Evolutionary conservation across 2,797 vertebrate species (phyloP), one percentile per base, ranked within the genome.

Genomic region (Sandelia bainsii): DNA sequence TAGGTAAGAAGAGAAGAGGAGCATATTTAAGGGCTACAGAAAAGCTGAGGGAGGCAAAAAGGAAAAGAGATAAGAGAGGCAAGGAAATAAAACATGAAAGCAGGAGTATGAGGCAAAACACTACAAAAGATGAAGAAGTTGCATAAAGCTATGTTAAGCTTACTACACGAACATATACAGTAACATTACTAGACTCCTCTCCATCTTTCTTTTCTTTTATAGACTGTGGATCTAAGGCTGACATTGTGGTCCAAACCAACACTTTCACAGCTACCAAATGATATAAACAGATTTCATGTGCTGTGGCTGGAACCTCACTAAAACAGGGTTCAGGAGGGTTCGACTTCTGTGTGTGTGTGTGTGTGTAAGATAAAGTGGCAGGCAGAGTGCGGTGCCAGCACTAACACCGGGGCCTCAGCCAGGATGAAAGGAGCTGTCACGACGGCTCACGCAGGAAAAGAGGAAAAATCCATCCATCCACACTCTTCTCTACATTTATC

Each of bases 401-500:
- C 89, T 92, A 93, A 93, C 91, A 90, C 91, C 65, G 54, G 87
- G 91, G 91, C 88, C 91, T 92, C 87, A 83, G 92, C 80, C 85
- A 81, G 92, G 89, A 93, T 94, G 93, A 94, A 94, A 94, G 93
- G 88, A 93, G 88, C 93, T 93, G 94, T 94, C 94, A 94, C 68
- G 90, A 91, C 71, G 83, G 89, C 92, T 93, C 91, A 87, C 23
- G 17, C 75, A 87, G 87, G 85, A 83, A 86, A 83, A 83, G 89
- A 89, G 92, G 89, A 91, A 94, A 93, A 93, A 93, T 92, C 86
- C 85, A 87, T 92, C 90, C 79, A 57, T 93, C 87, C 69, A 37
- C 89, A 81, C 79, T 87, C 81, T 82, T 50, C 70, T 69, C 81
- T 74, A 79, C 83, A 86, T 88, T 90, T 86, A 87, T 80, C 71